Evolutionary conservation across 2,888 invertebrate species (phyloP), one percentile per base, ranked within the genome.

Genomic region (Hydraecia micacea): DNA sequence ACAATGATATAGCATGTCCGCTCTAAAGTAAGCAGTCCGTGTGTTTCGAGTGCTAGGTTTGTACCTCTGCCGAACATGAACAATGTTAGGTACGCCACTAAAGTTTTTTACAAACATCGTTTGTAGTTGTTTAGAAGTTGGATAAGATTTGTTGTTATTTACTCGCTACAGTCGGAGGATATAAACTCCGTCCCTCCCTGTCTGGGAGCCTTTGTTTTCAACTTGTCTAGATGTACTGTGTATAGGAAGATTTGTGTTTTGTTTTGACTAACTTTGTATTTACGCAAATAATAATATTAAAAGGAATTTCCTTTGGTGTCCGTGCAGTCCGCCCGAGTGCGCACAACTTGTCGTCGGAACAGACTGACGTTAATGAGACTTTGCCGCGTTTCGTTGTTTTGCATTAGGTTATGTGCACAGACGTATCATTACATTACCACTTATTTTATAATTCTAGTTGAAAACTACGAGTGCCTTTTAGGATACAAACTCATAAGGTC

Each of bases 71-170:
- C 55, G 55, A 66, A 70, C 77, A 82, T 82, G 73, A 80, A 80
- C 73, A n/a, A 77, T 73, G 87, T 75, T 67, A 79, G 79, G 60
- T 72, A 63, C 73, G 46, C 76, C 74, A 68, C 77, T 58, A 55
- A 83, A 87, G 42, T 79, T 87, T 87, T 87, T 86, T 85, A 79
- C 80, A 85, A 83, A 83, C 79, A 62, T 75, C 58, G 76, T 73
- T 78, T 69, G 55, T 70, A 85, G 83, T 85, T 77, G 75, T 84
- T 86, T 75, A 62, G 62, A 75, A 87, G 72, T 79, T 87, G 63
- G 67, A 46, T 74, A 86, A 86, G 86, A 83, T 87, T 87, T 86
- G 83, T 87, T 79, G 80, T 86, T 87, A 87, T 87, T 86, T 81
- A 87, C 83, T 75, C 70, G 65, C 70, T 66, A 52, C 62, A 66